phyloP scores from a whole-genome alignment of 2,113 vertebrate species.

The Dipodomys stephensi region DNA sequence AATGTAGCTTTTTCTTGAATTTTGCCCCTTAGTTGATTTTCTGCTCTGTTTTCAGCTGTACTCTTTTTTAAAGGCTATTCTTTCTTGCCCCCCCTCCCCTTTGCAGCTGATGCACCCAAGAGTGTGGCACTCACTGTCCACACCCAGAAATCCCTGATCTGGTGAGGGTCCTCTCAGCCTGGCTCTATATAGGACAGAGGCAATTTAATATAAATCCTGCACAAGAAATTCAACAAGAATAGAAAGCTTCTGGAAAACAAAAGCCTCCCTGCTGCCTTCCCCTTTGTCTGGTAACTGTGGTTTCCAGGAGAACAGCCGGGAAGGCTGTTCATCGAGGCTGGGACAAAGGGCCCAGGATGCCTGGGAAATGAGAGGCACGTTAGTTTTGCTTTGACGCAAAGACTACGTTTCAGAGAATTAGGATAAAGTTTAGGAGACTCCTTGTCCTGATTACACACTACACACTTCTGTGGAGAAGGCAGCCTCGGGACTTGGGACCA shows the following conservation, averaged over 20 bases:
- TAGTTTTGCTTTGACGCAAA: background rate
- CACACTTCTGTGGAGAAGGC: background rate
- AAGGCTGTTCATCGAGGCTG: background rate
- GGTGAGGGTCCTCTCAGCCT: background rate
- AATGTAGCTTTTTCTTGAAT: background rate
- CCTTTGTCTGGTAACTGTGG: constrained; percentile 54
- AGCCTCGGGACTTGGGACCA: rapidly evolving
- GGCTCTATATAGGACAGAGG: constrained; percentile 11
- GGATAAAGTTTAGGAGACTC: no score
- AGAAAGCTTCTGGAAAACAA: background rate
- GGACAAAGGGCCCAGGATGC: background rate
- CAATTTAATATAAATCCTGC: background rate
- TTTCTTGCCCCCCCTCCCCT: background rate
- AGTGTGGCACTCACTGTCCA: background rate
- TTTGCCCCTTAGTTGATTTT: background rate
- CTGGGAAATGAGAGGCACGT: background rate
- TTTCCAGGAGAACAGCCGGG: constrained; percentile 23
- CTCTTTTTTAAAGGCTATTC: background rate
- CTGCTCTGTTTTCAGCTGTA: background rate
- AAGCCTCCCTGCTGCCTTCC: background rate
- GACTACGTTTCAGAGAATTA: no score
- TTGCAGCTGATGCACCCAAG: background rate
- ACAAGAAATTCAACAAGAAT: constrained; percentile 13
- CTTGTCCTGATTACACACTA: no score
- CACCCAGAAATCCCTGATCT: background rate